Percentiles rank a stretch among this genome's conserved stretches.
phyloP scores from a whole-genome alignment of 2,797 vertebrate species.

The Gobio occitaniae region DNA sequence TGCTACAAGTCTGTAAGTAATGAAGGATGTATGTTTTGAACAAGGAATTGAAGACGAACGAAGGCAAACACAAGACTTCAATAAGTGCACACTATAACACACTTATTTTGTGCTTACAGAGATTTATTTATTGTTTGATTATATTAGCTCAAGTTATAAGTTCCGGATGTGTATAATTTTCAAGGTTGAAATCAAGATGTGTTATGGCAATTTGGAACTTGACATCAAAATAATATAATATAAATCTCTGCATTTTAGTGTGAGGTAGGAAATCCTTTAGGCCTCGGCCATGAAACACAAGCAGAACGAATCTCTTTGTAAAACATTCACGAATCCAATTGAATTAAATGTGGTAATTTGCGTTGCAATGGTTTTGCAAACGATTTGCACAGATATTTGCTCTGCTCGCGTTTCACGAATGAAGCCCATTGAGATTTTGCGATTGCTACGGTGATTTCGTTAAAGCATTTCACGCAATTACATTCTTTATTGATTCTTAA shows the following conservation, averaged over 20 bases:
- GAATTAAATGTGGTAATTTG: slow-evolving; percentile 71
- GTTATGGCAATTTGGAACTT: background rate
- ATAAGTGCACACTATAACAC: slow-evolving; percentile 41
- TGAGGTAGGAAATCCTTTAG: background rate
- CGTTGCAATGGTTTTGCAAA: background rate
- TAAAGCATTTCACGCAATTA: slow-evolving; percentile 74
- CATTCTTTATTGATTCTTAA: slow-evolving; percentile 73
- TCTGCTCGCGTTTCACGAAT: background rate
- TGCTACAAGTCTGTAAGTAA: slow-evolving; percentile 74
- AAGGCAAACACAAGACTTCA: slow-evolving; percentile 64
- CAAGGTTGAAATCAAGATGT: background rate
- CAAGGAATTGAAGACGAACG: slow-evolving; percentile 70
- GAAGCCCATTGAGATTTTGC: slow-evolving; percentile 70
- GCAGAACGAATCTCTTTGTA: slow-evolving; percentile 74
- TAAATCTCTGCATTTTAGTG: background rate
- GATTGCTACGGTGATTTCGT: slow-evolving; percentile 78
- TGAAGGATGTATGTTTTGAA: slow-evolving; percentile 75
- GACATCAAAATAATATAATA: slow-evolving; percentile 3
- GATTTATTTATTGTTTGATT: background rate
- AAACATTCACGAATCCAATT: slow-evolving; percentile 76
- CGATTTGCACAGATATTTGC: slow-evolving; percentile 5
- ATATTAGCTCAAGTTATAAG: background rate
- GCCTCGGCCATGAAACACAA: slow-evolving; percentile 61
- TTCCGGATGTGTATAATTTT: background rate
- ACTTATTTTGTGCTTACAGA: background rate